Percentiles rank a stretch among this genome's conserved stretches.
phyloP scores from a whole-genome alignment of 2,113 vertebrate genomes.

The Passer montanus region DNA sequence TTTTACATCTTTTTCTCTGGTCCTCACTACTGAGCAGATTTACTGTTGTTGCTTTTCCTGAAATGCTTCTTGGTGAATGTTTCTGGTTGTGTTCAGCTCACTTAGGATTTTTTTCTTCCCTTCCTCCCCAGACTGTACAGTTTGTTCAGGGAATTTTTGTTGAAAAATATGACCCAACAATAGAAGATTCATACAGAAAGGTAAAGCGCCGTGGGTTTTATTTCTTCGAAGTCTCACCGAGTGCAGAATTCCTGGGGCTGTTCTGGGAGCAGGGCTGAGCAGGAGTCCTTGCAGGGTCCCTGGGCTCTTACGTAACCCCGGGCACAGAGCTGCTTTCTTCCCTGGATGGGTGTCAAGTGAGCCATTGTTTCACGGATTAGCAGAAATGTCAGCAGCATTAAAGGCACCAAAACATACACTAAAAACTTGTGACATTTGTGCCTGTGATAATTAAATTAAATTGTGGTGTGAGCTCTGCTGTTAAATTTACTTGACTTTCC shows the following conservation, averaged over 20 bases:
- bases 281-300: background rate
- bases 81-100: background rate
- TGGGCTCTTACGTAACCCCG: background rate
- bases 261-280: background rate
- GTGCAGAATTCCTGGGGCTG: background rate
- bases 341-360: background rate
- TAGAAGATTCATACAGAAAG: slow-evolving; percentile 99
- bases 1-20: background rate
- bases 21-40: background rate
- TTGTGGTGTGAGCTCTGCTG: background rate
- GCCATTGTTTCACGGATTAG: slow-evolving; percentile 42
- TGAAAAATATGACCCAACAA: slow-evolving; percentile 99
- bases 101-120: background rate
- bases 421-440: background rate
- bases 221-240: background rate
- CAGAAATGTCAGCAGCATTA: background rate
- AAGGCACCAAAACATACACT: background rate
- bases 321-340: slow-evolving; percentile 54
- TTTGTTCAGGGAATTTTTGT: slow-evolving; percentile 99
- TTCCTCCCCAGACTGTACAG: slow-evolving; percentile 88
- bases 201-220: slow-evolving; percentile 65
- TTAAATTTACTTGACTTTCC: slow-evolving; percentile 1
- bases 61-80: background rate
- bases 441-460: background rate
- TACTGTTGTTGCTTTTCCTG: background rate